Evolutionary conservation across 2,113 vertebrate species (phyloP), one percentile per base, ranked within the genome.

Genomic region (Onychorhynchus coronatus): DNA sequence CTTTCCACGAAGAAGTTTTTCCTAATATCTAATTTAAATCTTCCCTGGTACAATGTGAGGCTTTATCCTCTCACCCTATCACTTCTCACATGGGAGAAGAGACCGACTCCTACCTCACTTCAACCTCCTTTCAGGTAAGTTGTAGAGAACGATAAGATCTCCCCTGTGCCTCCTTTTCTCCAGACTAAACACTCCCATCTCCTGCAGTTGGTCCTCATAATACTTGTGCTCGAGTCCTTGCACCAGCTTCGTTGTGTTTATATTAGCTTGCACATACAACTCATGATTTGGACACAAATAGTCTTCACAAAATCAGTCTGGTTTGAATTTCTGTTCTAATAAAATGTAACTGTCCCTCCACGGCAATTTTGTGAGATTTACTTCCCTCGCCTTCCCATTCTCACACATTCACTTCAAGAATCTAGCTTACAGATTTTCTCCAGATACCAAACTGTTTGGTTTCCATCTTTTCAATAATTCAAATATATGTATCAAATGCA

Each of bases 351-450:
- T 65, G n/a, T 55, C 27, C 35, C 9, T 82, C 22, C 23, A 28
- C 3, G 17, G 24, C 23, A 84, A 33, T 56, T 52, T 50, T 46
- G 18, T 62, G 75, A 88, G 55, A 83, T 78, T 85, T 50, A 77
- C 41, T 83, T 88, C 17, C 30, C 24, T 16, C 24, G 47, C 6
- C 35, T 55, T 74, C 33, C 31, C 39, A 37, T 86, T 65, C 55
- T 81, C 77, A 31, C 37, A 74, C 25, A 88, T 53, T 93, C 96
- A 35, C 61, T 93, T 88, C 85, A 39, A 94, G 25, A 49, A 70
- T 44, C 49, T 58, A 44, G 20, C 41, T 75, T 83, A 87, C 19
- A 95, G 52, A 74, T 84, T 92, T 77, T 82, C 88, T 94, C 58
- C 61, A 91, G 65, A 50, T 91, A 80, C 81, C 66, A 84, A 24